Conservation (phyloP, 1,140 invertebrate genomes). For the Drosophila pruinosa region DNA sequence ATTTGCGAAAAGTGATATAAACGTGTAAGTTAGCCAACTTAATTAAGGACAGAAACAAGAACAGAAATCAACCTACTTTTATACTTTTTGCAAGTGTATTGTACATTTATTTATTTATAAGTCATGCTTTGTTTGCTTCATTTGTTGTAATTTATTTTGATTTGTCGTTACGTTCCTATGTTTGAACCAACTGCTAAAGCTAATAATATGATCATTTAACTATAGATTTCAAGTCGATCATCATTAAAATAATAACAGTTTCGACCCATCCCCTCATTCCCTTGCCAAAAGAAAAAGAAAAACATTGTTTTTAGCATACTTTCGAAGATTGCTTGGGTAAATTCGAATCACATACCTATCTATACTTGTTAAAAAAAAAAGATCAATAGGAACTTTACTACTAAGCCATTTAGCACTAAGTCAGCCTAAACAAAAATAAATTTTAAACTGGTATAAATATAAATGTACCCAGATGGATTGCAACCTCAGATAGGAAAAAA, state of each 20-base stretch:
- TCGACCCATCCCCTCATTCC: slow-evolving; percentile 27
- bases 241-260: slow-evolving; percentile 29
- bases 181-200: slow-evolving; percentile 24
- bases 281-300: slow-evolving; percentile 16
- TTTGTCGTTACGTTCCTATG: slow-evolving; percentile 67
- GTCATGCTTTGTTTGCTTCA: slow-evolving; percentile 48
- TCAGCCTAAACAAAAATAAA: slow-evolving; percentile 58
- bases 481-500: slow-evolving; percentile 20
- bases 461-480: slow-evolving; percentile 9
- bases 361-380: slow-evolving; percentile 22
- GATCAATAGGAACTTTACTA: slow-evolving; percentile 32
- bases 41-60: slow-evolving; percentile 48
- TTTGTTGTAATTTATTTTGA: slow-evolving; percentile 36
- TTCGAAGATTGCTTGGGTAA: slow-evolving; percentile 59
- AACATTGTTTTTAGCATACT: slow-evolving; percentile 15
- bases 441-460: slow-evolving; percentile 39
- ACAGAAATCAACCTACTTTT: slow-evolving; percentile 11
- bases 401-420: slow-evolving; percentile 71
- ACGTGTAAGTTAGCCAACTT: slow-evolving; percentile 77
- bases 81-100: slow-evolving; percentile 66
- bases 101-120: slow-evolving; percentile 72
- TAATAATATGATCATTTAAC: slow-evolving; percentile 1
- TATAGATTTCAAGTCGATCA: slow-evolving; percentile 4
- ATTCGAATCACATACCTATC: slow-evolving; percentile 33
- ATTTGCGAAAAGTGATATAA: slow-evolving; percentile 81